Evolutionary conservation across 64 coral and sea anemone species (phyloP).

Genomic region (Stylophora pistillata): DNA sequence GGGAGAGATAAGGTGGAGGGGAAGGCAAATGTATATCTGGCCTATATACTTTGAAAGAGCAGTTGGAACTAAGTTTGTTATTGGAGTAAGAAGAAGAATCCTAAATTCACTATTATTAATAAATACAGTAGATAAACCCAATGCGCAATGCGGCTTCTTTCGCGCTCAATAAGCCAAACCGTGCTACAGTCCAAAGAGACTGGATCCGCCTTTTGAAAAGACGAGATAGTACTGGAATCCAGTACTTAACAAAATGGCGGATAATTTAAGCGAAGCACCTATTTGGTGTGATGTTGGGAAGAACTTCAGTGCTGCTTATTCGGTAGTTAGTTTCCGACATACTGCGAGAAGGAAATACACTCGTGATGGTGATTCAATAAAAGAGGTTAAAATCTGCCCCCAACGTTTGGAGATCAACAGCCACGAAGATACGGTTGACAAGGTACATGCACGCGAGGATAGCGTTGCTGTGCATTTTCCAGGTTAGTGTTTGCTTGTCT

Average conservation of each 20-base stretch:
- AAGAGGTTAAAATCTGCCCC: neutral
- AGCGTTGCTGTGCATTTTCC: neutral
- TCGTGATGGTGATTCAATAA: neutral
- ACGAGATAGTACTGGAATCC: neutral
- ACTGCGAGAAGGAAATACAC: neutral
- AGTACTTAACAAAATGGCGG: conserved; percentile 25
- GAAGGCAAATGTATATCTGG: too few relatives aligned
- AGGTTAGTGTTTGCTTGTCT: neutral
- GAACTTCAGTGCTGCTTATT: conserved; percentile 21
- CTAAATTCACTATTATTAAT: too few relatives aligned
- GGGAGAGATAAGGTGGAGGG: too few relatives aligned
- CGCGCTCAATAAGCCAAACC: too few relatives aligned
- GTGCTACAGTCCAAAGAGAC: neutral
- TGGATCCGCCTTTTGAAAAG: neutral
- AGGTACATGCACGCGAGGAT: neutral
- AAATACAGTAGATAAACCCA: too few relatives aligned
- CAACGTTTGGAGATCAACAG: neutral
- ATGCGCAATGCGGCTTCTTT: too few relatives aligned
- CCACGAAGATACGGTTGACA: neutral
- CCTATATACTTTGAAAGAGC: too few relatives aligned
- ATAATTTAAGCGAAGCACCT: neutral
- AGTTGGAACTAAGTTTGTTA: too few relatives aligned
- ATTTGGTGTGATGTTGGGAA: conserved; percentile 31
- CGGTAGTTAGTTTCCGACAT: neutral
- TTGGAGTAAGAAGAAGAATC: too few relatives aligned